Evolutionary conservation across 2,888 invertebrate species (phyloP), one percentile per base, ranked within the genome.

Genomic region (Mesoligia furuncula): DNA sequence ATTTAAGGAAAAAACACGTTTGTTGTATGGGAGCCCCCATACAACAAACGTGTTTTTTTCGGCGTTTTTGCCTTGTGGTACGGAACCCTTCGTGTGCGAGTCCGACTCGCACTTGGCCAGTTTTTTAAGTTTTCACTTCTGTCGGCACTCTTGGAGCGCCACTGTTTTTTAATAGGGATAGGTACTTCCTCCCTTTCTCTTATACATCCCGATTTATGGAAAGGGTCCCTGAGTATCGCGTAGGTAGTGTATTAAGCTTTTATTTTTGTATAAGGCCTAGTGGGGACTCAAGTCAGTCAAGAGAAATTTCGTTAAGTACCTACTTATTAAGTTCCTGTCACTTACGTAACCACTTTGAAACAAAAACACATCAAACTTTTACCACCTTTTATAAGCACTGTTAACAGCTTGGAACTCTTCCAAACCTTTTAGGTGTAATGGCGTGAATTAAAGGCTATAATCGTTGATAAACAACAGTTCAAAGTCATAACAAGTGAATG

Each of bases 371-470:
- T 31, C 48, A 42, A 62, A 57, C 62, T 42, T 57, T 24, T 31
- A 67, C 61, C 20, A 15, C 8, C 6, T 66, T 73, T 73, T 65
- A 75, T 62, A 39, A 39, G 48, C 39, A 48, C 17, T 65, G 85
- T 68, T 83, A 66, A 85, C 81, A 69, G 36, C 48, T 83, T 83
- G 82, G 81, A 69, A 6, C 2, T 42, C 85, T 66, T 75, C 83
- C 83, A 83, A 85, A 62, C 59, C 67, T 85, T 81, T 80, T 36
- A 76, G 39, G 64, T 57, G 7, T 8, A 85, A 85, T 70, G 45
- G 72, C 48, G 61, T 66, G 57, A 75, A 81, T 65, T 75, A 80
- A 80, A 80, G 71, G 64, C 80, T 75, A 51, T 80, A 65, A 73
- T 73, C n/a, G 69, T 39, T 67, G 48, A 67, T 45, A 62, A 65